Evolutionary conservation across 2,113 vertebrate genomes (phyloP).

Genomic region (Heterocephalus glaber): DNA sequence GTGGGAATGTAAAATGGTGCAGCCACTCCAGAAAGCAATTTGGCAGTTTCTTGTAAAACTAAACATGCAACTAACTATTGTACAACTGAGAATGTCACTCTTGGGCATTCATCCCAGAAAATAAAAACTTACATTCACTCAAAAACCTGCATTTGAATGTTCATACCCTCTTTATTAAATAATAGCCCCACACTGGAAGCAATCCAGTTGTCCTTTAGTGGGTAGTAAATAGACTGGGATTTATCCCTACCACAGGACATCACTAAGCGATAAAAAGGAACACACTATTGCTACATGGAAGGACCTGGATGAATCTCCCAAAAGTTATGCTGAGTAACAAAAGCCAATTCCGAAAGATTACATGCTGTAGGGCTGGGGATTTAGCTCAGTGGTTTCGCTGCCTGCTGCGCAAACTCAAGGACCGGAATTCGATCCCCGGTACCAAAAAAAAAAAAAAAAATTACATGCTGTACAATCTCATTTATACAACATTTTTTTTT

Average conservation of each 20-base stretch:
- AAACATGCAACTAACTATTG: background rate
- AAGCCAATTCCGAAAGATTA: background rate
- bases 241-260: accelerated
- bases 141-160: background rate
- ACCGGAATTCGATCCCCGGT: too few species aligned
- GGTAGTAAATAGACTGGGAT: background rate
- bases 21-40: background rate
- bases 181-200: background rate
- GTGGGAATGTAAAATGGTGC: too few species aligned
- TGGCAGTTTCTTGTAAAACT: background rate
- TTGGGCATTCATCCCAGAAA: background rate
- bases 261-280: background rate
- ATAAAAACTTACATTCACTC: background rate
- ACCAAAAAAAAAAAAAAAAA: too few species aligned
- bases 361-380: too few species aligned
- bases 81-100: background rate
- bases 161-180: background rate
- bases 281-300: accelerated
- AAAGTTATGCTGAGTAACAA: background rate
- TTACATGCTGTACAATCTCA: background rate
- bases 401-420: too few species aligned
- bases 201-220: background rate
- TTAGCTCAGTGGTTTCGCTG: too few species aligned
- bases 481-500: background rate
- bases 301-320: background rate